Base-by-base conservation (phyloP, 2,888 invertebrate species). In the Nineta flava region DNA sequence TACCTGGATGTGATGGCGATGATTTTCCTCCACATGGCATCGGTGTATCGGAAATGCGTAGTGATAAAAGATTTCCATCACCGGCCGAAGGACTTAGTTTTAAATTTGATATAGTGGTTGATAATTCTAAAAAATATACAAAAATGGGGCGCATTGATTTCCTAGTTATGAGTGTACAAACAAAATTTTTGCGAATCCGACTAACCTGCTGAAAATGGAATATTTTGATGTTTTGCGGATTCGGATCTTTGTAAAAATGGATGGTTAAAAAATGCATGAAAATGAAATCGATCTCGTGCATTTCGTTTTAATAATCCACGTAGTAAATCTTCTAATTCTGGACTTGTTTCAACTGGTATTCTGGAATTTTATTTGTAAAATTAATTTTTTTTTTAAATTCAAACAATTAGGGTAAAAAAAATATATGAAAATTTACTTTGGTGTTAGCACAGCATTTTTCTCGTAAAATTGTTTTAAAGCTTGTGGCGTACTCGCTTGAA, bases 381-480 rank as follows among this genome's bases (percentile, higher is more conserved):
- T 40, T 16, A 48, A 48, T 41, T 26, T n/a, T n/a, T n/a, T n/a
- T n/a, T n/a, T n/a, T n/a, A n/a, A n/a, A n/a, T 6, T n/a, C 26
- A 6, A n/a, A n/a, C n/a, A n/a, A 15, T 16, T 15, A 40, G 15
- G n/a, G 35, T 9, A 19, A 26, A 6, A 26, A 26, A 26, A 26
- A 35, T 44, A 48, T 52, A 35, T 43, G 34, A 17, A 40, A n/a
- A 73, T 81, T 73, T 71, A 91, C 91, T 87, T 91, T 59, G 93
- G 92, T 56, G 85, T 81, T 58, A 93, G 73, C 69, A 88, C 87
- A 50, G 82, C 79, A 68, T 94, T 94, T 68, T 91, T 91, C 68
- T 99, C 99, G 65, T 99, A 99, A 70, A 88, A 95, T 58, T 84
- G 83, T 69, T 96, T 97, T 53, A 99, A 77, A 58, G 94, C 95